A percentile compares a stretch with the other conserved stretches of the same genome.
Evolutionary conservation across 2,888 invertebrate genomes (phyloP).

Genomic region (Zelleria hepariella): DNA sequence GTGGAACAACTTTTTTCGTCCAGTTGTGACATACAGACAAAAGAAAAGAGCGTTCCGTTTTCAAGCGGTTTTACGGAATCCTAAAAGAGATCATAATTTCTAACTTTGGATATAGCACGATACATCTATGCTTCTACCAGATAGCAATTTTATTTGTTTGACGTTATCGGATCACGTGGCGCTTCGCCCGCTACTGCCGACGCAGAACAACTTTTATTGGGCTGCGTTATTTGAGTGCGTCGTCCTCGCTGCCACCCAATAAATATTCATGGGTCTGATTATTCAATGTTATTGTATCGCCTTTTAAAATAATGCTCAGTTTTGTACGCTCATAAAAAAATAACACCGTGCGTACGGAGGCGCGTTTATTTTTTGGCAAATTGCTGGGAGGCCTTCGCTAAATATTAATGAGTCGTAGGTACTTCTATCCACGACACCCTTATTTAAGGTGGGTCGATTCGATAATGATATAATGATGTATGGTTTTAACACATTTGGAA

Average conservation of each 20-base stretch:
- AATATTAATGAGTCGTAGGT: too few relatives aligned
- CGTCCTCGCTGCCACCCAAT: constrained; percentile 25
- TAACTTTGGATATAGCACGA: too few relatives aligned
- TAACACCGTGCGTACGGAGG: neutral
- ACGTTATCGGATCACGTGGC: neutral
- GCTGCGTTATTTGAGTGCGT: constrained; percentile 24
- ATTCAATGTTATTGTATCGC: constrained; percentile 22
- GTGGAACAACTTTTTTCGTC: too few relatives aligned
- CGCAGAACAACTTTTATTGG: neutral
- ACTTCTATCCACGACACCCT: too few relatives aligned
- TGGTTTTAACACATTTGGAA: too few relatives aligned
- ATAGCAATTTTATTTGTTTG: neutral
- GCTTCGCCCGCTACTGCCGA: neutral
- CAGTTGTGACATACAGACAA: too few relatives aligned
- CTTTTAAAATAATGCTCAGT: constrained; percentile 26
- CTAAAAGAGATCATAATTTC: too few relatives aligned
- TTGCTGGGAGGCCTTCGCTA: too few relatives aligned
- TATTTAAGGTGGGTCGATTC: too few relatives aligned
- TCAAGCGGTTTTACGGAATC: too few relatives aligned
- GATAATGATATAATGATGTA: too few relatives aligned
- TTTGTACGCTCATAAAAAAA: constrained; percentile 20
- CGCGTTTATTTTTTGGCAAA: neutral
- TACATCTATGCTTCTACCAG: neutral
- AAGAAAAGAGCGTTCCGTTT: too few relatives aligned
- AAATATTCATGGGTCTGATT: constrained; percentile 49